phyloP scores from a whole-genome alignment of 2,113 vertebrate species.

The Cyanoliseus patagonus region DNA sequence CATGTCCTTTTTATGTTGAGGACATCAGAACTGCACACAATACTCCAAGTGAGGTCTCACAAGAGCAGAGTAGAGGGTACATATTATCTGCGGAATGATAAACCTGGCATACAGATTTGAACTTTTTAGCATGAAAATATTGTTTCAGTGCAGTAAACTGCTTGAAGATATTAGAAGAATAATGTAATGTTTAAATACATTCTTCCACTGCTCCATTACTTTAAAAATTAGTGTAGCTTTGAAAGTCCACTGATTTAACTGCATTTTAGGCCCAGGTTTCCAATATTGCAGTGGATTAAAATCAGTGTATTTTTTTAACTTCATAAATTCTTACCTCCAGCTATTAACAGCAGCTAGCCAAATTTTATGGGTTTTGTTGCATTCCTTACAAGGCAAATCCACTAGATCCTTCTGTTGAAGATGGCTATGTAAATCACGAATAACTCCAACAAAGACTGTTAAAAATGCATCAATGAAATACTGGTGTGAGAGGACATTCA shows the following conservation, averaged over 20 bases:
- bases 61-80: background rate
- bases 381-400: conserved; percentile 7
- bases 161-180: background rate
- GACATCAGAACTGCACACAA: too few species aligned
- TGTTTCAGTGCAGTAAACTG: background rate
- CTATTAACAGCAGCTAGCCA: background rate
- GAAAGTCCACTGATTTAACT: background rate
- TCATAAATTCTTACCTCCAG: background rate
- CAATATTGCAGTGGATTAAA: background rate
- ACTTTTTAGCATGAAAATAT: background rate
- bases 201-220: background rate
- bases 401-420: background rate
- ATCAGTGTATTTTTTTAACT: background rate
- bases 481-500: background rate
- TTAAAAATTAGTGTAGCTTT: background rate
- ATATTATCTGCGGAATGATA: background rate
- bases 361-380: background rate
- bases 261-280: background rate
- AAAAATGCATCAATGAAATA: background rate
- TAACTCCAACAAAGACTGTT: background rate
- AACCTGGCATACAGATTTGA: background rate
- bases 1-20: too few species aligned
- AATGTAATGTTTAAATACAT: background rate
- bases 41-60: too few species aligned
- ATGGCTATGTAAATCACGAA: background rate